Percentiles rank a stretch among this genome's conserved stretches.
phyloP scores from a whole-genome alignment of 2,888 invertebrate genomes.

The Xylota segnis region DNA sequence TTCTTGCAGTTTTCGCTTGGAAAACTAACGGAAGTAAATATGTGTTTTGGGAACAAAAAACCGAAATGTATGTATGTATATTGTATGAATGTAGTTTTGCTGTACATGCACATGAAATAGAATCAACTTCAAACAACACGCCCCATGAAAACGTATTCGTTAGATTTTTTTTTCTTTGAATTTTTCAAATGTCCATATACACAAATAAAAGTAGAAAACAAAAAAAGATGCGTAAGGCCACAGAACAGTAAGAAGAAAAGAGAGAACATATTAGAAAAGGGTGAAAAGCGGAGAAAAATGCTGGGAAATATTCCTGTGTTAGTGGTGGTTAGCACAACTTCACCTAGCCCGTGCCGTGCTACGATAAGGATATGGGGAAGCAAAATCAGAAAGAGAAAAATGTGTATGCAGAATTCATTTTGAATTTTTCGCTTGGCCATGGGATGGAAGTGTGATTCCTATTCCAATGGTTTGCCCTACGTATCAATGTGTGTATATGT shows the following conservation, averaged over 20 bases:
- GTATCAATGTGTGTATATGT: not conserved
- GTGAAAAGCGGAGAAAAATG: constrained; percentile 49
- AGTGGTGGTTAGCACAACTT: constrained; percentile 47
- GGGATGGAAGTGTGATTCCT: constrained; percentile 29
- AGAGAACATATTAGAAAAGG: constrained; percentile 57
- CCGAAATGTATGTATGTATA: not conserved
- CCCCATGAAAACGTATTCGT: constrained; percentile 56
- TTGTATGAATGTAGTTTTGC: constrained; percentile 20
- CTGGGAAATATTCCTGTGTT: constrained; percentile 36
- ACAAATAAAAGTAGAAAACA: constrained; percentile 26
- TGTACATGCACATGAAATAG: constrained; percentile 27
- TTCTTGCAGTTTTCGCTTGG: constrained; percentile 12
- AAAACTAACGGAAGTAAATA: constrained; percentile 20
- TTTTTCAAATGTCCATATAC: constrained; percentile 45
- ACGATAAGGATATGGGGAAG: constrained; percentile 23
- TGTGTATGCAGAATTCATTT: constrained; percentile 60
- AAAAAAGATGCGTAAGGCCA: constrained; percentile 38
- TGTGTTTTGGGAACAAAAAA: constrained; percentile 8
- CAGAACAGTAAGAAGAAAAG: constrained; percentile 39
- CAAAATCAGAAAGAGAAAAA: constrained; percentile 49
- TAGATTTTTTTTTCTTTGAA: constrained; percentile 33
- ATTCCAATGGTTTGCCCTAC: constrained; percentile 34
- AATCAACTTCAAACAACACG: constrained; percentile 54
- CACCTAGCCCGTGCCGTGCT: constrained; percentile 26
- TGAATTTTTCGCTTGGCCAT: constrained; percentile 45